Conservation (phyloP, 2,888 invertebrate species). For the Lasioglossum oenotherae region DNA sequence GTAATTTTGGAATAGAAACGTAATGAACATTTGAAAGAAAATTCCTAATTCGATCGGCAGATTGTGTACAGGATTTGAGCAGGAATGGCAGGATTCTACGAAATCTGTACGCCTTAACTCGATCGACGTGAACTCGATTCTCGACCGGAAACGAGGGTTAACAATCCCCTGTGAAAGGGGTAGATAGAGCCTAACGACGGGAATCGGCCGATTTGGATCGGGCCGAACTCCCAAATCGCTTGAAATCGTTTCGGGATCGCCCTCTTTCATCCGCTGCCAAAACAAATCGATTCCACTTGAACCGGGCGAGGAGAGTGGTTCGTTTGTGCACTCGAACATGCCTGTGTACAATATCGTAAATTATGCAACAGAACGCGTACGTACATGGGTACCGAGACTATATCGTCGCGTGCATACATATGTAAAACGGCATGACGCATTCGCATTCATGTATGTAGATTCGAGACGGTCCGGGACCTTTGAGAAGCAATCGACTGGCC, state of each 20-base stretch:
- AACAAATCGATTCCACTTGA: conserved; percentile 43
- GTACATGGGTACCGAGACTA: conserved; percentile 34
- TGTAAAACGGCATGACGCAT: conserved; percentile 69
- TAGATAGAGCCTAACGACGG: conserved; percentile 1
- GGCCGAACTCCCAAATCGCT: conserved; percentile 23
- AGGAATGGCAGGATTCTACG: background rate
- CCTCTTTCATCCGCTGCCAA: background rate
- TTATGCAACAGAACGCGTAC: conserved; percentile 55
- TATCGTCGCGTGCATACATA: conserved; percentile 65
- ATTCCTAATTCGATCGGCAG: background rate
- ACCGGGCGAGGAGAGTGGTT: conserved; percentile 8
- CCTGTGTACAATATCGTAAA: conserved; percentile 53
- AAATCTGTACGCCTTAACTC: background rate
- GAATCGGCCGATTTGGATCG: conserved; percentile 37
- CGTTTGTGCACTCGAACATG: conserved; percentile 28
- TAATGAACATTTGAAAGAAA: background rate
- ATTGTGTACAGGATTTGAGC: background rate
- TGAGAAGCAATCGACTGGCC: conserved; percentile 64
- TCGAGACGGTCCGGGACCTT: conserved; percentile 63
- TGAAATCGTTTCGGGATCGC: conserved; percentile 26
- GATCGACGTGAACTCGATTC: conserved; percentile 8
- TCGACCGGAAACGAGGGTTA: conserved; percentile 30
- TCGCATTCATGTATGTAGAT: conserved; percentile 72
- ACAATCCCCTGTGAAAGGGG: conserved; percentile 1
- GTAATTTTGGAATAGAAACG: background rate